These are phyloP conservation scores for Drosophila rhopaloa DNA, from an alignment of 1,140 invertebrate species.

Conservation along the genomic window DNA sequence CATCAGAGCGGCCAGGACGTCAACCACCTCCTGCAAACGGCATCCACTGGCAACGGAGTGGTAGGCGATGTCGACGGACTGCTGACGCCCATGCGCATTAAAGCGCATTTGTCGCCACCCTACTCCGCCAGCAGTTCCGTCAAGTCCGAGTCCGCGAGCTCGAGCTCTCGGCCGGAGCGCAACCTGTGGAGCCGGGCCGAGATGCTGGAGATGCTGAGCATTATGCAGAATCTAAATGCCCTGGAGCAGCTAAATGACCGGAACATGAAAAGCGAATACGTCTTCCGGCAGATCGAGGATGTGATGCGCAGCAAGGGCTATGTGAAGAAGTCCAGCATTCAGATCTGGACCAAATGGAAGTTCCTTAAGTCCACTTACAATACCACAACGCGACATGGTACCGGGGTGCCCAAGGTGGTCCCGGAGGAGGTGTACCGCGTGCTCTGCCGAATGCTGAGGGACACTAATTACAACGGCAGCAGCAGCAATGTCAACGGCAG, in stretches of 20 bases:
- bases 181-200: conserved; percentile 80
- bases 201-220: conserved; percentile 74
- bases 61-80: conserved; percentile 77
- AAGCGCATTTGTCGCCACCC: conserved; percentile 30
- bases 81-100: conserved; percentile 65
- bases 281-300: conserved; percentile 71
- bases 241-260: conserved; percentile 74
- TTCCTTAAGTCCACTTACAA: conserved; percentile 82
- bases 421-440: conserved; percentile 73
- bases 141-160: conserved; percentile 18
- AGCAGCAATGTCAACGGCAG: conserved; percentile 36
- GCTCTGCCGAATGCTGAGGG: conserved; percentile 64
- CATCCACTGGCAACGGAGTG: conserved; percentile 64
- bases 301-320: conserved; percentile 74
- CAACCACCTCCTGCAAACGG: conserved; percentile 66
- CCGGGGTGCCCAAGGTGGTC: conserved; percentile 72
- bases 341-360: conserved; percentile 84
- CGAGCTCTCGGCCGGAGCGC: conserved; percentile 60
- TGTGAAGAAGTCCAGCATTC: conserved; percentile 74
- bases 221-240: conserved; percentile 76
- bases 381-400: conserved; percentile 69
- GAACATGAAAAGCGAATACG: conserved; percentile 71
- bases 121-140: conserved; percentile 8
- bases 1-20: conserved; percentile 45
- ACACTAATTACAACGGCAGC: conserved; percentile 14